These are phyloP conservation scores for Luscinia luscinia DNA, from an alignment of 2,797 vertebrate genomes.

Conservation along the genomic window DNA sequence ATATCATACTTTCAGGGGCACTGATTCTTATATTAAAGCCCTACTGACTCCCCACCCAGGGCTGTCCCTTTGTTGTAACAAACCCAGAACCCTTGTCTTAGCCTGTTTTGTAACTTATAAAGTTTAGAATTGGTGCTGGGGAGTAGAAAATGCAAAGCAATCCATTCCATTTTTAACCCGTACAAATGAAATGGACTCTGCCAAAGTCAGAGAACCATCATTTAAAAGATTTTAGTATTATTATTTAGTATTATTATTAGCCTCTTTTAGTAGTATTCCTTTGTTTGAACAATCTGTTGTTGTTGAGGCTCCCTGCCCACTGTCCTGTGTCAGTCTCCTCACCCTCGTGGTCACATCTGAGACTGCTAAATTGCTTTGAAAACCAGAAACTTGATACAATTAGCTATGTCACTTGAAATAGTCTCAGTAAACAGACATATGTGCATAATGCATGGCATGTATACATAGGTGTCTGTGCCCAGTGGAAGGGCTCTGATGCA, in stretches of 20 bases:
- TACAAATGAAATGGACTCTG: not conserved
- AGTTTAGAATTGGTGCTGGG: not conserved
- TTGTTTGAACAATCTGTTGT: not conserved
- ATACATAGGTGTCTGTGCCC: not conserved
- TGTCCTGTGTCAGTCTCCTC: not conserved
- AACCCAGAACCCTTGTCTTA: not conserved
- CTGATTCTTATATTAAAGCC: no score
- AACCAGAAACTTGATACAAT: not conserved
- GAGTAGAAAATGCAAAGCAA: not conserved
- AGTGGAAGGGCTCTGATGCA: not conserved
- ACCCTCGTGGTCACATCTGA: not conserved
- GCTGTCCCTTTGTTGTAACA: not conserved
- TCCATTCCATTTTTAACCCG: not conserved
- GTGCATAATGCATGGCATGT: not conserved
- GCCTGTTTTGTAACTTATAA: not conserved
- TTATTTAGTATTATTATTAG: not conserved
- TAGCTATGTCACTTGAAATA: not conserved
- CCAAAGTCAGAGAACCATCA: not conserved
- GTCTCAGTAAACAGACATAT: not conserved
- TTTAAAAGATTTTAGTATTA: not conserved
- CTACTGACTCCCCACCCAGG: not conserved
- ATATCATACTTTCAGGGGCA: not conserved
- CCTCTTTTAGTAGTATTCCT: not conserved
- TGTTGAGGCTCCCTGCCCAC: not conserved
- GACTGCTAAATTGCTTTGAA: not conserved